Percentiles rank a stretch among this genome's conserved stretches.
These are phyloP conservation scores for Polymixis flavicincta DNA, from an alignment of 2,888 invertebrate species.

Conservation along the genomic window DNA sequence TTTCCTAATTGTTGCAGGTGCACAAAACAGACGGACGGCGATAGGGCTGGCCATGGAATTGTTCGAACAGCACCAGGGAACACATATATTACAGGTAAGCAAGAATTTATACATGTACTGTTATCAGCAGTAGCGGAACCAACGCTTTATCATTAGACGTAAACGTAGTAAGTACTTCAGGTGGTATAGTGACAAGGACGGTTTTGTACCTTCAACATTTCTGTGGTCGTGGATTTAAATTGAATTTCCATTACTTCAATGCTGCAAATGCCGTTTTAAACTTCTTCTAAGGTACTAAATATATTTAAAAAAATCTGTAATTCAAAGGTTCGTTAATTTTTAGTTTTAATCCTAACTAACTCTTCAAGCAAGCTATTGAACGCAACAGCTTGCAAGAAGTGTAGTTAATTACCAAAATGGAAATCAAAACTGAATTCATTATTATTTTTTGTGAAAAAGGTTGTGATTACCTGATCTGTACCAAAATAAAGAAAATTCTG, in stretches of 20 bases:
- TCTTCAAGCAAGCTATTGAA: neutral
- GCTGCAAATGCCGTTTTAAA: neutral
- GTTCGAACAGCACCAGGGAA: conserved; percentile 99
- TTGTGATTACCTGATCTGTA: neutral
- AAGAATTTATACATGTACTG: neutral
- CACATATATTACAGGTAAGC: conserved; percentile 98
- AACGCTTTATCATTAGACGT: conserved; percentile 13
- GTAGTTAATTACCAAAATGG: neutral
- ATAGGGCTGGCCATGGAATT: conserved; percentile 95
- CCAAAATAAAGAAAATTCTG: neutral
- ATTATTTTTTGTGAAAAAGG: neutral
- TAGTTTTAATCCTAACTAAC: neutral
- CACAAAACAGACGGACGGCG: conserved; percentile 93
- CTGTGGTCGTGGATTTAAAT: conserved; percentile 11
- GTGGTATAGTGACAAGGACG: neutral
- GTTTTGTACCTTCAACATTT: conserved; percentile 1
- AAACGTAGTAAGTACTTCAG: neutral
- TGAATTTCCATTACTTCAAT: conserved; percentile 11
- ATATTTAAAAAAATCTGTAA: neutral
- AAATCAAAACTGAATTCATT: neutral
- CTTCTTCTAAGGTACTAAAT: neutral
- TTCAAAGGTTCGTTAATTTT: neutral
- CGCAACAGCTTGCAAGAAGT: neutral
- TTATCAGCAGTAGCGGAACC: conserved; percentile 43
- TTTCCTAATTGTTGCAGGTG: conserved; percentile 91